Evolutionary conservation across 2,797 vertebrate genomes (phyloP).

Genomic region (Sparus aurata): DNA sequence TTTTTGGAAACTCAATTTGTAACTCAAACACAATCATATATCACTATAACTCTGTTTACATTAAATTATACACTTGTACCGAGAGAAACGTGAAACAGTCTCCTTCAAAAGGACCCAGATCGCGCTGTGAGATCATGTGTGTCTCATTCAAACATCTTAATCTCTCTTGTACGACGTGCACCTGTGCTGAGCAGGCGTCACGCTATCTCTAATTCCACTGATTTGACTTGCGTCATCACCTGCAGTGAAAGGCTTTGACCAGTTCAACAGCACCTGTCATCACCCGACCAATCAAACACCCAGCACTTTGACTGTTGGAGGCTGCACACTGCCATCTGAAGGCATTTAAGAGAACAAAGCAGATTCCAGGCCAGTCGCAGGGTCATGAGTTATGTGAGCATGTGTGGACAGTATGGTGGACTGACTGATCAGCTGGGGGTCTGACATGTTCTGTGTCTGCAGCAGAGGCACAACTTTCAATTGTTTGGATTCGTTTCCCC

Average conservation of each 20-base stretch:
- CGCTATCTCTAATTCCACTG: neutral
- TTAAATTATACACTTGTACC: too few species aligned
- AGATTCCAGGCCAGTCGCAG: conserved; percentile 10
- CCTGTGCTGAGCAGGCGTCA: neutral
- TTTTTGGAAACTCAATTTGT: neutral
- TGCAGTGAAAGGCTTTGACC: neutral
- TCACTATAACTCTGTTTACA: too few species aligned
- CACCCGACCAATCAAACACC: conserved; percentile 33
- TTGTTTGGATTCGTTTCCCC: conserved; percentile 48
- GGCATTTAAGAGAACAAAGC: conserved; percentile 67
- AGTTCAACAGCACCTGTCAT: conserved; percentile 21
- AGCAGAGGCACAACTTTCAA: conserved; percentile 18
- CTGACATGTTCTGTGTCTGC: conserved; percentile 17
- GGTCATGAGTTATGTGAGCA: conserved; percentile 34
- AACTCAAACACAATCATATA: neutral
- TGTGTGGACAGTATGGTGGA: conserved; percentile 50
- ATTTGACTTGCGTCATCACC: conserved; percentile 7
- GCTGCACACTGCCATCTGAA: conserved; percentile 49
- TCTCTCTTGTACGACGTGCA: neutral
- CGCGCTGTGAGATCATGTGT: neutral
- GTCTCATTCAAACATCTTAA: neutral
- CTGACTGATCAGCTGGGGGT: conserved; percentile 30
- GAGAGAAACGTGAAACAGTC: neutral
- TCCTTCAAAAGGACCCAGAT: neutral
- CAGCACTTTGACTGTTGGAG: conserved; percentile 1